Percentiles rank a stretch among this genome's conserved stretches.
phyloP scores from a whole-genome alignment of 2,888 invertebrate species.

The Drosophila macrothrix region DNA sequence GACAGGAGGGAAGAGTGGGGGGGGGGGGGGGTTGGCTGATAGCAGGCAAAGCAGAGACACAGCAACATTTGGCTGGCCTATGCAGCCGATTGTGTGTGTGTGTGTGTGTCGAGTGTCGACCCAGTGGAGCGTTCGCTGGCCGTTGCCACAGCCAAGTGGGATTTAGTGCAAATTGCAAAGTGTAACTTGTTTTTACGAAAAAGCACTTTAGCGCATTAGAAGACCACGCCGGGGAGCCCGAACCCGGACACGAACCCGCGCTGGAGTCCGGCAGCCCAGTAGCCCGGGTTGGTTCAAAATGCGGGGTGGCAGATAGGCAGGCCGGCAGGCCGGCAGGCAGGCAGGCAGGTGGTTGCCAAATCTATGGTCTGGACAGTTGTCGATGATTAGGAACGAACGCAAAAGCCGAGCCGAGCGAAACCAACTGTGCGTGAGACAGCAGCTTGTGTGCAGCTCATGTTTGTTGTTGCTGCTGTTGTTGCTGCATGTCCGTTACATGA shows the following conservation, averaged over 20 bases:
- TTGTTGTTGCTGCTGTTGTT: constrained; percentile 51
- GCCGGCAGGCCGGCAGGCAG: fast-evolving
- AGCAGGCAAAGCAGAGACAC: background rate
- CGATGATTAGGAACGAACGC: constrained; percentile 74
- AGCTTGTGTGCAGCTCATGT: constrained; percentile 29
- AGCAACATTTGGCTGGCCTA: constrained; percentile 31
- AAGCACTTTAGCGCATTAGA: constrained; percentile 81
- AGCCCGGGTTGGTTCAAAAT: background rate
- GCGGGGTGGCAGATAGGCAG: background rate
- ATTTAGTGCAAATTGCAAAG: constrained; percentile 81
- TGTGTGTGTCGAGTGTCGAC: constrained; percentile 25
- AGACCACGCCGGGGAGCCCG: constrained; percentile 60
- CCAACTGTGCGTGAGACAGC: constrained; percentile 57
- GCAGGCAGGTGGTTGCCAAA: constrained; percentile 36
- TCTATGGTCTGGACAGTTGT: constrained; percentile 73
- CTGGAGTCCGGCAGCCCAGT: constrained; percentile 21
- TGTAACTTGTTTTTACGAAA: constrained; percentile 81
- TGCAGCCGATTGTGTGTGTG: constrained; percentile 5
- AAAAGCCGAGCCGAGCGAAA: constrained; percentile 20
- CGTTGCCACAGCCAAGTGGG: constrained; percentile 78
- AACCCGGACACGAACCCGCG: constrained; percentile 8
- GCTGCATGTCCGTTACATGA: constrained; percentile 66
- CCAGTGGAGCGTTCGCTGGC: constrained; percentile 50
- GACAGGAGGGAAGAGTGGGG: constrained; percentile 25
- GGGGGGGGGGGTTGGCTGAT: background rate